These are phyloP conservation scores for Platalea minor DNA, from an alignment of 2,797 vertebrate genomes.

Conservation along the genomic window DNA sequence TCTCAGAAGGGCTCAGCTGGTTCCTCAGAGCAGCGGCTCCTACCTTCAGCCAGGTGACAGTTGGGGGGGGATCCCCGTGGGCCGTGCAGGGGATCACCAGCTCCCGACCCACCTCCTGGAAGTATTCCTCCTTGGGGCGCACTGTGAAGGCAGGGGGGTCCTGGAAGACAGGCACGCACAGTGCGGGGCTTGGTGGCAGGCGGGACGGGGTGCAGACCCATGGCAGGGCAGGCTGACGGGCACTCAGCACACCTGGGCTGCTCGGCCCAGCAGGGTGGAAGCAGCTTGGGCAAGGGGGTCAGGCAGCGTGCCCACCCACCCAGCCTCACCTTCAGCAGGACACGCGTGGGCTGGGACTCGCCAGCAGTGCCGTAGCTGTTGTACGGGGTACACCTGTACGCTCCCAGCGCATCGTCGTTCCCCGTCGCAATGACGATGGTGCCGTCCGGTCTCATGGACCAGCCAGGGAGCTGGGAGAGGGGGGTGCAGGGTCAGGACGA, in stretches of 20 bases:
- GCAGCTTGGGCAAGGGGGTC: not conserved
- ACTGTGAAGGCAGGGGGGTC: constrained; percentile 85
- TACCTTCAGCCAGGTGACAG: constrained; percentile 91
- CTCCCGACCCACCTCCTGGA: constrained; percentile 92
- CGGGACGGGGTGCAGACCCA: accelerated
- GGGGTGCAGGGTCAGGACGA: accelerated
- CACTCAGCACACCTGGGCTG: not conserved
- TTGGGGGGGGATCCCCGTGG: constrained; percentile 84
- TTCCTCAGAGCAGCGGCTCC: not conserved
- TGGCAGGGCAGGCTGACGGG: accelerated
- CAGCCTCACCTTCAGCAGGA: constrained; percentile 85
- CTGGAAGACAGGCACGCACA: constrained; percentile 57
- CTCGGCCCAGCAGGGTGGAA: not conserved
- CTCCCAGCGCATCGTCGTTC: constrained; percentile 90
- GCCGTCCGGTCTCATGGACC: constrained; percentile 87
- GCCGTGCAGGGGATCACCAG: constrained; percentile 87
- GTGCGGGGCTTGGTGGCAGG: accelerated
- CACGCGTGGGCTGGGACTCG: constrained; percentile 83
- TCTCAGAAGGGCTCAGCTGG: no score
- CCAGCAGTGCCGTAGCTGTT: constrained; percentile 94
- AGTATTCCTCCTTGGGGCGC: constrained; percentile 86
- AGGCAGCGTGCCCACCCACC: accelerated
- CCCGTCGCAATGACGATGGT: constrained; percentile 85
- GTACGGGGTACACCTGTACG: constrained; percentile 91
- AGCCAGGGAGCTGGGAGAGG: constrained; percentile 84